Base-by-base conservation (phyloP, 2,888 invertebrate species). In the Ectropis crepuscularia region DNA sequence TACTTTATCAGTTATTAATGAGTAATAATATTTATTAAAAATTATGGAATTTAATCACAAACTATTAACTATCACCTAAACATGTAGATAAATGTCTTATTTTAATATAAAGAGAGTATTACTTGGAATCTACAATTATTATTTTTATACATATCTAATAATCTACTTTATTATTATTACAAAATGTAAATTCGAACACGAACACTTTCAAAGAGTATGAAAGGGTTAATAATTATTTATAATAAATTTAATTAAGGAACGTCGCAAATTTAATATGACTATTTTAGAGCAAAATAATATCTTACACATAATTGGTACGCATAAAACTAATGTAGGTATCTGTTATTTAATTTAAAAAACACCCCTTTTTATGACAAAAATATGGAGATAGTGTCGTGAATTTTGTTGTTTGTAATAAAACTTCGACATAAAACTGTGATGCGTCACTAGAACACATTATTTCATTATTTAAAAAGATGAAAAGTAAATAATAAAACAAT, bases 101-200 rank as follows among this genome's bases (percentile, higher is more conserved):
- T 46, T 55, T 5, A 53, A 46, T 53, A 58, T 45, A 43, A 54
- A 58, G 63, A 58, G 63, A 63, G 57, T 53, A 53, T 49, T 58
- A 59, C 43, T 12, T 11, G 47, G 53, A 57, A 61, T 65, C 54
- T 65, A 65, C 45, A 47, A 41, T 53, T 55, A 65, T 51, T 61
- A 66, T 62, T 53, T 60, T 57, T 49, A 47, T 58, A 65, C 54
- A 58, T 42, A 59, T 53, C 11, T 53, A 57, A 11, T 37, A 9
- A 16, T 6, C 38, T 55, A 55, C 11, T 39, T 55, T 38, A 47
- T 57, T 58, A 63, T 57, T 60, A 67, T 60, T 67, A 69, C 37
- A 54, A 55, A 57, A 63, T 63, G 53, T 71, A 68, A 71, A 71
- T 69, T 71, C 71, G 70, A 65, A 71, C 47, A 49, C 49, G 53